Conservation (phyloP, 2,797 vertebrate species). For the Cebuella pygmaea region DNA sequence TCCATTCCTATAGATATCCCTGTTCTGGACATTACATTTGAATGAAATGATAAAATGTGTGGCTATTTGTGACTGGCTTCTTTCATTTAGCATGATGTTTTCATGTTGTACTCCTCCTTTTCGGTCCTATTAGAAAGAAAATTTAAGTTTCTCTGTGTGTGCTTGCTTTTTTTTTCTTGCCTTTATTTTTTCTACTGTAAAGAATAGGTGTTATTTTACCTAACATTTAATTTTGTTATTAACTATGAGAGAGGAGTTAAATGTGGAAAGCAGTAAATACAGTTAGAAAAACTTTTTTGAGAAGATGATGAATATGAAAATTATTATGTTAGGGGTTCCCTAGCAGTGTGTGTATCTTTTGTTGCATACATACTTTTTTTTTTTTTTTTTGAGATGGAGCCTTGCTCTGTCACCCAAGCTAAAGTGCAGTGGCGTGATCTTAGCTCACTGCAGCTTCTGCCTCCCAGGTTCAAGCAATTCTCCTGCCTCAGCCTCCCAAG, state of each 20-base stretch:
- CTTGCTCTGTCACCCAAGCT: too few relatives aligned
- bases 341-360: background rate
- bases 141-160: background rate
- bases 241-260: background rate
- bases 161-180: background rate
- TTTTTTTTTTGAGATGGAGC: too few relatives aligned
- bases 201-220: background rate
- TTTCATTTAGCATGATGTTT: constrained; percentile 5
- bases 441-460: too few relatives aligned
- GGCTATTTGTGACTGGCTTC: background rate
- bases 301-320: background rate
- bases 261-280: background rate
- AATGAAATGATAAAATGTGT: constrained; percentile 2
- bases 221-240: background rate
- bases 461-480: too few relatives aligned
- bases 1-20: background rate
- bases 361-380: background rate
- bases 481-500: too few relatives aligned
- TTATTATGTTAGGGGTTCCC: background rate
- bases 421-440: too few relatives aligned
- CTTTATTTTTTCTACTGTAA: background rate
- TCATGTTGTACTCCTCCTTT: background rate
- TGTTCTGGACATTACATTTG: background rate
- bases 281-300: background rate
- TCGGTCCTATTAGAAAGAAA: background rate